Evolutionary conservation across 2,888 invertebrate species (phyloP), one percentile per base, ranked within the genome.

Genomic region (Eupsilia transversa): DNA sequence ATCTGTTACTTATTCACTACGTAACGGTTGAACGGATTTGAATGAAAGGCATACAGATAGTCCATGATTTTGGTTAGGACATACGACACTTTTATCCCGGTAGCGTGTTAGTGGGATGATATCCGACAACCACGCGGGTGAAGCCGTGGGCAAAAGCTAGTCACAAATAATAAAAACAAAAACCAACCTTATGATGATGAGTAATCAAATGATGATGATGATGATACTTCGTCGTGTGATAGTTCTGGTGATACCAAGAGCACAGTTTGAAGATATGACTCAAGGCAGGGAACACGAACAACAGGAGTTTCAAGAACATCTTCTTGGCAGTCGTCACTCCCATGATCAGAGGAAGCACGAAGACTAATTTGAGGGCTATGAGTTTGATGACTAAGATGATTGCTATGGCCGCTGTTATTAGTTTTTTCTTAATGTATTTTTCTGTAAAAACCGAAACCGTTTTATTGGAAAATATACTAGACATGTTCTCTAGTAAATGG

Each of bases 281-380:
- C 79, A 98, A 93, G 0, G 98, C 98, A 1, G 98, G 98, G 94
- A 98, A 98, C 56, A 98, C 90, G 96, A 98, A 98, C 35, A 98
- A 96, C 23, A 98, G 93, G 69, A 98, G 95, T 91, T 98, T 98
- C 60, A 98, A 95, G 89, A 98, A 97, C 87, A 98, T 96, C 92
- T 98, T 98, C 94, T 98, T 98, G 5, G 98, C 98, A 0, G 98
- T 97, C 1, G 98, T 98, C 30, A 98, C 97, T 3, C 98, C 98
- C 86, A 98, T 97, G 66, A 98, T 94, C 66, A 98, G 93, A 0
- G 98, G 98, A 79, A 98, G 94, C 33, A 98, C 96, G 95, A 98
- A 98, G 90, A 98, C 96, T 81, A 98, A 94, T 94, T 98, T 98
- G 87, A 98, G 94, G 80, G 98, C 98, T 83, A 98, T 97, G 79